phyloP scores from a whole-genome alignment of 37 sponge, comb jelly and placozoan species.

The Cladorhizidae sp. region DNA sequence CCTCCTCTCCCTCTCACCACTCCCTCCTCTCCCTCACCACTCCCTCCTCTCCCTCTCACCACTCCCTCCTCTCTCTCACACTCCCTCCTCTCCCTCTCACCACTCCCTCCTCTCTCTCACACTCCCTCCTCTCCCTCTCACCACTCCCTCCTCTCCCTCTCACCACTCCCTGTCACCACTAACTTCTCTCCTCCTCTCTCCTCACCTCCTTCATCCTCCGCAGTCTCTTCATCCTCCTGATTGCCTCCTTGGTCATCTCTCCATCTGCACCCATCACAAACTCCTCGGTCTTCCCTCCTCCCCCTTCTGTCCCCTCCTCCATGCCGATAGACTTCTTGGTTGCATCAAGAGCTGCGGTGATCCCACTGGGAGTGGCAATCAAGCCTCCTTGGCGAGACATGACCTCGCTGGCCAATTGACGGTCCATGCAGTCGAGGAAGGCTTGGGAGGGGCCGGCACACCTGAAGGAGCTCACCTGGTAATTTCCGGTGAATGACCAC shows the following conservation, averaged over 20 bases:
- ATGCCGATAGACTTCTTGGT: neutral
- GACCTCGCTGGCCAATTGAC: slow-evolving; percentile 8
- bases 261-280: slow-evolving; percentile 2
- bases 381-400: slow-evolving; percentile 1
- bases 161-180: too few relatives aligned
- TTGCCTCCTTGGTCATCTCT: slow-evolving; percentile 76
- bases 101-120: too few relatives aligned
- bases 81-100: too few relatives aligned
- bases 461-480: slow-evolving; percentile 65
- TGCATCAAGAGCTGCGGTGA: neutral
- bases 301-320: slow-evolving; percentile 4
- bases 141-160: too few relatives aligned
- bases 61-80: too few relatives aligned
- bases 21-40: too few relatives aligned
- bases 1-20: too few relatives aligned
- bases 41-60: too few relatives aligned
- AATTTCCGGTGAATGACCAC: slow-evolving; percentile 36
- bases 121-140: too few relatives aligned
- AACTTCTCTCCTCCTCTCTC: too few relatives aligned
- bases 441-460: slow-evolving; percentile 43
- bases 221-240: slow-evolving; percentile 64
- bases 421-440: slow-evolving; percentile 46
- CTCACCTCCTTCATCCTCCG: slow-evolving; percentile 73
- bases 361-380: slow-evolving; percentile 5
- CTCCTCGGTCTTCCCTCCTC: neutral